Evolutionary conservation across 2,888 invertebrate genomes (phyloP).

Genomic region (Dasypolia templi): DNA sequence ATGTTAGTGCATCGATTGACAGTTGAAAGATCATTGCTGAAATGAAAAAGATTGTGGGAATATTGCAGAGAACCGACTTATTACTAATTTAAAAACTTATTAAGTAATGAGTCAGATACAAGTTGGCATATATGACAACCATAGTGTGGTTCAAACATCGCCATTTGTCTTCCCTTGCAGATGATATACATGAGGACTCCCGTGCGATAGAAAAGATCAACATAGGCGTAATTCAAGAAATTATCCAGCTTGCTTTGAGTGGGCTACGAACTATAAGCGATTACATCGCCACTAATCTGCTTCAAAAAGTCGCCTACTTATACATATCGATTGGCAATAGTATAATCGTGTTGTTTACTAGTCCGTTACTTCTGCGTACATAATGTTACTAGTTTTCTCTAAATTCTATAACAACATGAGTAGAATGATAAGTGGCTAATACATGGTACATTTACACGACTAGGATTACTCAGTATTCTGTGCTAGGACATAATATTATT

Average conservation of each 20-base stretch:
- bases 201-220: background rate
- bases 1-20: constrained; percentile 5
- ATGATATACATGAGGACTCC: background rate
- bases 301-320: background rate
- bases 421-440: constrained; percentile 52
- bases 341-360: constrained; percentile 26
- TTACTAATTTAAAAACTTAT: background rate
- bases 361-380: constrained; percentile 14
- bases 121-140: background rate
- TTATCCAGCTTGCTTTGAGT: background rate
- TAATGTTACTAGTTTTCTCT: constrained; percentile 45
- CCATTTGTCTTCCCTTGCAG: background rate
- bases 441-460: constrained; percentile 29
- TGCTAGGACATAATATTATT: constrained; percentile 29
- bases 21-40: background rate
- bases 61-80: background rate
- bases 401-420: constrained; percentile 40
- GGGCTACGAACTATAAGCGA: background rate
- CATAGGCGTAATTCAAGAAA: background rate
- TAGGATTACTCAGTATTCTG: constrained; percentile 46
- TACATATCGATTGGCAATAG: background rate
- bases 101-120: background rate
- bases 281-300: background rate
- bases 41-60: background rate
- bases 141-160: background rate